Percentiles rank a stretch among this genome's conserved stretches.
Conservation (phyloP, 2,797 vertebrate species). For the Acanthurus lineatus region DNA sequence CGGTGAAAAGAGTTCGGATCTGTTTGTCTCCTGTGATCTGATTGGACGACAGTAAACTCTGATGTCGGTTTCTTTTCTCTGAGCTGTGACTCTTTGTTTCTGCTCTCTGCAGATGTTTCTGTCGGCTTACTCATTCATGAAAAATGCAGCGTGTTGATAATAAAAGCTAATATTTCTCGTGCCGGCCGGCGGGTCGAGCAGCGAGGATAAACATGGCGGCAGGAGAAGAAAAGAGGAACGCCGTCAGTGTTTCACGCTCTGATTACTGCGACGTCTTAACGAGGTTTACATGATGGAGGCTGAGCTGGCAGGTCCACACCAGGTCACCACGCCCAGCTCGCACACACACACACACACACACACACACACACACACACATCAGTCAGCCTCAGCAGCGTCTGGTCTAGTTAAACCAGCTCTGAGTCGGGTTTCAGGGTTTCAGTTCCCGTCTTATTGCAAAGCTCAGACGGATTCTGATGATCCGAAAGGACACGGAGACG, state of each 20-base stretch:
- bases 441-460: too few relatives aligned
- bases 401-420: too few relatives aligned
- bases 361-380: slow-evolving; percentile 17
- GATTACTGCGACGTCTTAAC: slow-evolving; percentile 42
- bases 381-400: too few relatives aligned
- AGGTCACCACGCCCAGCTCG: neutral
- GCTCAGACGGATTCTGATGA: too few relatives aligned
- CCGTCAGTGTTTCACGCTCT: slow-evolving; percentile 53
- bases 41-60: neutral
- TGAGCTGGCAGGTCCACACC: slow-evolving; percentile 2
- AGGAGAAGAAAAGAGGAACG: slow-evolving; percentile 25
- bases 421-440: too few relatives aligned
- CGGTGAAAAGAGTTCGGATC: too few relatives aligned
- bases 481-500: too few relatives aligned
- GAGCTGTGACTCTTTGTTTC: too few relatives aligned
- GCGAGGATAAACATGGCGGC: slow-evolving; percentile 44
- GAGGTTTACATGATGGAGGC: slow-evolving; percentile 46
- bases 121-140: slow-evolving; percentile 36
- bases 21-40: too few relatives aligned
- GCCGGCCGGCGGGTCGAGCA: neutral
- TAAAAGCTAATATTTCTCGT: slow-evolving; percentile 48
- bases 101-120: slow-evolving; percentile 19
- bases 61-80: slow-evolving; percentile 5
- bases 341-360: slow-evolving; percentile 1
- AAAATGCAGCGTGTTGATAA: slow-evolving; percentile 52